Evolutionary conservation across 1,140 invertebrate species (phyloP).

Genomic region (Diorhabda sublineata): DNA sequence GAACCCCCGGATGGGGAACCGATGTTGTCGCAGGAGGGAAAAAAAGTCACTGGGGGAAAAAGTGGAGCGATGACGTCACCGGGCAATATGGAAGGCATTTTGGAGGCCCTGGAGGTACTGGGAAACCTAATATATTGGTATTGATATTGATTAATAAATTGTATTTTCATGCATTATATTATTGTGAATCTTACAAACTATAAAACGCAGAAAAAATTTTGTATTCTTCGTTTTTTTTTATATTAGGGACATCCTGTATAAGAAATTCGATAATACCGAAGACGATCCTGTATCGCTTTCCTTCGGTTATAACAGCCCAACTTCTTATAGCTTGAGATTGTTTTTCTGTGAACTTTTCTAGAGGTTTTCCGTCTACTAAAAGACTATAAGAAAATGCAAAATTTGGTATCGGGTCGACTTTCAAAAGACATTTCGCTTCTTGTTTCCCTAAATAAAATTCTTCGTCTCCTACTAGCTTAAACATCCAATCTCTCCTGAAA

Average conservation of each 20-base stretch:
- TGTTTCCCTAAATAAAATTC: slow-evolving; percentile 51
- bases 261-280: slow-evolving; percentile 53
- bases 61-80: slow-evolving; percentile 16
- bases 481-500: slow-evolving; percentile 79
- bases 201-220: too few relatives aligned
- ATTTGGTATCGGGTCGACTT: slow-evolving; percentile 71
- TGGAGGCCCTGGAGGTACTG: slow-evolving; percentile 14
- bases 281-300: slow-evolving; percentile 60
- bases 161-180: too few relatives aligned
- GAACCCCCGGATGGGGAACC: slow-evolving; percentile 13
- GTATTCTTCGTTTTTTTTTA: too few relatives aligned
- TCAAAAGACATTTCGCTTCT: slow-evolving; percentile 48
- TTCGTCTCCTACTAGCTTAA: slow-evolving; percentile 75
- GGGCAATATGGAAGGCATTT: slow-evolving; percentile 24
- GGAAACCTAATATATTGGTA: not conserved
- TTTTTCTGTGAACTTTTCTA: slow-evolving; percentile 73
- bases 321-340: slow-evolving; percentile 62
- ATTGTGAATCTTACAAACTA: too few relatives aligned
- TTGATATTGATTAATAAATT: too few relatives aligned
- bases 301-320: slow-evolving; percentile 45
- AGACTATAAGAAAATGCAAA: slow-evolving; percentile 78
- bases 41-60: slow-evolving; percentile 12
- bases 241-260: too few relatives aligned
- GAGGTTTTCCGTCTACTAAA: slow-evolving; percentile 69
- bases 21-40: slow-evolving; percentile 19